Base-by-base conservation (phyloP, 2,797 vertebrate species). In the Sebastes trivittatus region DNA sequence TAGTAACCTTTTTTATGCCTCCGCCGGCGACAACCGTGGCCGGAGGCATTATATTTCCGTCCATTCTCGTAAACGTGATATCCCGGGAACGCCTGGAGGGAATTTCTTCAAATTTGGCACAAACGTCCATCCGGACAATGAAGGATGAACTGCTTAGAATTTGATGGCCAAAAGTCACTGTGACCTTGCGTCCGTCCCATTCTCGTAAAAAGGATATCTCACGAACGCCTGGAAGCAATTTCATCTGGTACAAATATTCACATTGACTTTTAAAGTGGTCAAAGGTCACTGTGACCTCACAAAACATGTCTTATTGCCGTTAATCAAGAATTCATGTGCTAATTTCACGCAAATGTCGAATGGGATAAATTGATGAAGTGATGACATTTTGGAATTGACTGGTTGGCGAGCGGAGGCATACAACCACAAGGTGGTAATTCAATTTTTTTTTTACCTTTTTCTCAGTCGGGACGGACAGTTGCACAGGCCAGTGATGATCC, bases 401-500 rank as follows among this genome's bases (percentile, higher is more conserved):
- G 52, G n/a, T 22, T 22, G 46, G 18, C 18, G 46, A 54, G 52
- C 20, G 2, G 20, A 54, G 0, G 10, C n/a, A 54, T 1, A 22
- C n/a, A 22, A 54, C 52, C 7, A 0, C 46, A 52, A 11, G 52
- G n/a, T 22, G n/a, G 49, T n/a, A 52, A 54, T 54, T 52, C 9
- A 23, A 18, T 2, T 29, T n/a, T 8, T 52, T 64, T 11, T 63
- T 14, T 20, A 4, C 49, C 4, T 70, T 22, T 69, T 20, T 64
- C 25, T 74, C 91, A 97, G 96, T 13, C 87, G 84, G 83, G 95
- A 96, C 34, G 84, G 94, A 34, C 76, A 82, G 73, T 46, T 18
- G 0, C 93, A 94, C 72, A 88, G 93, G 25, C 97, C 98, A 0
- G 97, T 99, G 80, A 96, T 99, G 96, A 95, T 99, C 91, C 98